Conservation (phyloP, 2,113 vertebrate genomes). For the Thomomys bottae region DNA sequence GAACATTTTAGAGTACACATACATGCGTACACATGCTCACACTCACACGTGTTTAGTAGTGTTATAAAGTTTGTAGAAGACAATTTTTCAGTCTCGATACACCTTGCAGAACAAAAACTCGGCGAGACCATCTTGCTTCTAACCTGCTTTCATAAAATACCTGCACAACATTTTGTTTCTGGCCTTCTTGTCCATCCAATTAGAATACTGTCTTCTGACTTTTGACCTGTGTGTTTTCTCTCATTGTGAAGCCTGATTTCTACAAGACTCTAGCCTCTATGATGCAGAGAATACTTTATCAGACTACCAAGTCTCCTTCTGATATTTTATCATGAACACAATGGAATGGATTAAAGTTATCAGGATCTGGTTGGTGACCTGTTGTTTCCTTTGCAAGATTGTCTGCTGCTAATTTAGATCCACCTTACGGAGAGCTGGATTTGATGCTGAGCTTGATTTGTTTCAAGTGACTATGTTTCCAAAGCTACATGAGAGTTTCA, state of each 20-base stretch:
- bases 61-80: not conserved
- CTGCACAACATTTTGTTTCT: not conserved
- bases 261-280: not conserved
- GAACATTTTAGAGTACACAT: not conserved
- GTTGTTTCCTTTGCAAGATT: slow-evolving; percentile 71
- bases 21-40: too few relatives aligned
- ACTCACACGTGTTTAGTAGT: not conserved
- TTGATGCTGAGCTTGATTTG: slow-evolving; percentile 71
- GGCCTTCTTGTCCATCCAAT: not conserved
- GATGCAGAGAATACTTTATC: not conserved
- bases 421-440: slow-evolving; percentile 57
- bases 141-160: not conserved
- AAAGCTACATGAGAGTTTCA: slow-evolving; percentile 80
- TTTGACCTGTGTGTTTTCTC: not conserved
- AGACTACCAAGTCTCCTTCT: not conserved
- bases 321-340: not conserved
- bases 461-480: slow-evolving; percentile 82
- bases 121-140: not conserved
- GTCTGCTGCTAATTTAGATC: slow-evolving; percentile 60
- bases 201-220: not conserved
- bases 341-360: not conserved
- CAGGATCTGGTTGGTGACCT: not conserved
- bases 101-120: too few relatives aligned
- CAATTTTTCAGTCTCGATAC: not conserved
- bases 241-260: not conserved